Conservation (phyloP, 2,888 invertebrate genomes). For the Aleiodes leptofemur region DNA sequence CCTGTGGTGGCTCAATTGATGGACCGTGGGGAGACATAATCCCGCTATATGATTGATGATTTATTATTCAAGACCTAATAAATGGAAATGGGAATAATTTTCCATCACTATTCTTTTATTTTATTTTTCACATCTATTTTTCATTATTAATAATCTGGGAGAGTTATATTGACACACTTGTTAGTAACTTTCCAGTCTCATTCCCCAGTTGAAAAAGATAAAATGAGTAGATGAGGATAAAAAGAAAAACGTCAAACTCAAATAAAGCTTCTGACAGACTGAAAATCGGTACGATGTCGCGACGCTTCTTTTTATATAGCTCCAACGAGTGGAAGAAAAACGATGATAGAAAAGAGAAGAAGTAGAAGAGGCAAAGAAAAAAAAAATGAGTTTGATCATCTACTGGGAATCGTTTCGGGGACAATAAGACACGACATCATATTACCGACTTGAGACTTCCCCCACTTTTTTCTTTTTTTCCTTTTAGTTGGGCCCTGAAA, state of each 20-base stretch:
- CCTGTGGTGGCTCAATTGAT: slow-evolving; percentile 31
- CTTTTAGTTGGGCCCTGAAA: not conserved
- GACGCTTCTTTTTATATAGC: slow-evolving; percentile 12
- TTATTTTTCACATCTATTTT: not conserved
- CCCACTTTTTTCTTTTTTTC: not conserved
- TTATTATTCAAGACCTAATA: slow-evolving; percentile 14
- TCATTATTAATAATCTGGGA: not conserved
- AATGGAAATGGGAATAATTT: not conserved
- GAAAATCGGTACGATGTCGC: slow-evolving; percentile 1
- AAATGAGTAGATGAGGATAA: not conserved
- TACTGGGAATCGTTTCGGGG: slow-evolving; percentile 19
- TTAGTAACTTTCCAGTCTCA: no score
- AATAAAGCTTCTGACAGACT: not conserved
- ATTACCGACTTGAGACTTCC: not conserved
- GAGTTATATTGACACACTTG: no score
- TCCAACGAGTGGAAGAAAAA: slow-evolving; percentile 26
- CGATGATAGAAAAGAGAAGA: not conserved
- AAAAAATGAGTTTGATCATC: slow-evolving; percentile 22
- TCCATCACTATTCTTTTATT: no score
- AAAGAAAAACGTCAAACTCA: not conserved
- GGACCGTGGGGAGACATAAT: slow-evolving; percentile 20
- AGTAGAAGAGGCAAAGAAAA: not conserved
- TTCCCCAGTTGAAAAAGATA: not conserved
- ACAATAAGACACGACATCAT: slow-evolving; percentile 18
- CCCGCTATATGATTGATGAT: not conserved